A percentile compares a stretch with the other conserved stretches of the same genome.
Evolutionary conservation across 2,888 invertebrate species (phyloP).

Genomic region (Hypolimnas misippus): DNA sequence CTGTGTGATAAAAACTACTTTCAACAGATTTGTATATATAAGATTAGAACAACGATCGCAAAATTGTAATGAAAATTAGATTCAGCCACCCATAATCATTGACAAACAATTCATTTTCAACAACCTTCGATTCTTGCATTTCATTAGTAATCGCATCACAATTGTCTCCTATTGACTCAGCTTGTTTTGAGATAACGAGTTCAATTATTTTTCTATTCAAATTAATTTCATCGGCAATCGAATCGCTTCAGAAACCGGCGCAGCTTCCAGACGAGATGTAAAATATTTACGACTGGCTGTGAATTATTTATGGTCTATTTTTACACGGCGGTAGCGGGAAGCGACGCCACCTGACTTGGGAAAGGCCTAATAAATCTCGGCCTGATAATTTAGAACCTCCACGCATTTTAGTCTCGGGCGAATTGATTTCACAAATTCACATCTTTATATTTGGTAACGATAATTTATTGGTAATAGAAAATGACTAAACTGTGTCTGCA

Average conservation of each 20-base stretch:
- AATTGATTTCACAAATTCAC: slow-evolving; percentile 5
- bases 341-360: slow-evolving; percentile 54
- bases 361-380: slow-evolving; percentile 59
- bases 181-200: slow-evolving; percentile 8
- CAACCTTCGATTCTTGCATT: neutral
- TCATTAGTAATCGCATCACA: slow-evolving; percentile 1
- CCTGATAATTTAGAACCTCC: slow-evolving; percentile 71
- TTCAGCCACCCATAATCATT: neutral
- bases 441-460: neutral
- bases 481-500: neutral
- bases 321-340: slow-evolving; percentile 28
- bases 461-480: neutral
- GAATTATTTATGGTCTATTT: slow-evolving; percentile 45
- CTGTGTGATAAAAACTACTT: neutral
- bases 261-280: slow-evolving; percentile 36
- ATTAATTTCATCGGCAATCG: slow-evolving; percentile 21
- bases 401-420: slow-evolving; percentile 50
- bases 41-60: neutral
- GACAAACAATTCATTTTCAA: neutral
- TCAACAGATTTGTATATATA: no score
- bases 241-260: slow-evolving; percentile 21
- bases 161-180: neutral
- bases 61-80: neutral
- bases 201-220: slow-evolving; percentile 25
- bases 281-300: slow-evolving; percentile 41